Evolutionary conservation across 2,888 invertebrate species (phyloP).

Genomic region (Hipparchia semele): DNA sequence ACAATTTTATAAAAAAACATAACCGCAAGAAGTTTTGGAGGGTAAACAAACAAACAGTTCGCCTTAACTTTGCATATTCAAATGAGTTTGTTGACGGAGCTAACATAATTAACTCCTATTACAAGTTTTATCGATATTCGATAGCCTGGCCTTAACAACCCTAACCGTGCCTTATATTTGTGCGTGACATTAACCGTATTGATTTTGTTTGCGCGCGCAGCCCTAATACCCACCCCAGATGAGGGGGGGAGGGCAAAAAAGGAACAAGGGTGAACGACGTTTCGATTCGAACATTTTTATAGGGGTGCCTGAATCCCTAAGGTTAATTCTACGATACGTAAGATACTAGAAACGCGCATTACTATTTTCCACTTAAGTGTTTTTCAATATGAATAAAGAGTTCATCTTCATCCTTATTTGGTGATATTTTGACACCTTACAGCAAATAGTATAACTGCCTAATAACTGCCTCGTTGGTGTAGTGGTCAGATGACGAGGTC

Average conservation of each 20-base stretch:
- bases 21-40: constrained; percentile 1
- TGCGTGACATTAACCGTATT: constrained; percentile 77
- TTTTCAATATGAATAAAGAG: constrained; percentile 13
- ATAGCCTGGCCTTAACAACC: constrained; percentile 71
- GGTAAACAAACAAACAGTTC: neutral
- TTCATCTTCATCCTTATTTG: constrained; percentile 3
- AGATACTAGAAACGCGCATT: constrained; percentile 44
- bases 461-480: too few species aligned
- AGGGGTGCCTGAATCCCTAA: constrained; percentile 72
- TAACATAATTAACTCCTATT: constrained; percentile 6
- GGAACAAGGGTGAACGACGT: constrained; percentile 72
- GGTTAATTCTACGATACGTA: constrained; percentile 64
- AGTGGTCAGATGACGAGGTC: too few species aligned
- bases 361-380: constrained; percentile 35
- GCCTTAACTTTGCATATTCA: neutral
- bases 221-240: constrained; percentile 49
- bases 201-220: constrained; percentile 81
- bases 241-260: constrained; percentile 57
- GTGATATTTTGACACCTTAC: too few species aligned
- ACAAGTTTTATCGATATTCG: constrained; percentile 54
- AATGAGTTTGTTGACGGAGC: constrained; percentile 11
- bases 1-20: neutral
- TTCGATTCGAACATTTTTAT: constrained; percentile 79
- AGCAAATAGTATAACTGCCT: too few species aligned
- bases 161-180: constrained; percentile 69